Base-by-base conservation (phyloP, 2,888 invertebrate genomes). In the Cerastis rubricosa region DNA sequence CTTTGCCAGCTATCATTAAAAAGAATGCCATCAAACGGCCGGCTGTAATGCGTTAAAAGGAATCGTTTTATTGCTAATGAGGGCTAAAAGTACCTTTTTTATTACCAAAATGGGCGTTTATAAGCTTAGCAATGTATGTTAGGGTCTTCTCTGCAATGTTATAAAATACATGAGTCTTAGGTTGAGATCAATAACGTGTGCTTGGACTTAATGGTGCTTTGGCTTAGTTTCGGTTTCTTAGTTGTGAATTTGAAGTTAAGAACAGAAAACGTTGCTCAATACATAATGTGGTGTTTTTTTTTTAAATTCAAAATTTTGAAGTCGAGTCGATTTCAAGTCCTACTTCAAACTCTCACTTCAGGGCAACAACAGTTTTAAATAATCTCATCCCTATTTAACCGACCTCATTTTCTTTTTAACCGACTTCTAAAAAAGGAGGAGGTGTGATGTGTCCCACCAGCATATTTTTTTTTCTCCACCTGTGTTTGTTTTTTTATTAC, bases 51-150 rank as follows among this genome's bases (percentile, higher is more conserved):
- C 40, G 40, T 25, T 71, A 66, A 65, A 66, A 40, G 65, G 72
- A 64, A 74, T 45, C 61, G 63, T 75, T 81, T 78, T 54, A 75
- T 63, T 84, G 54, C 66, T 71, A 72, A 71, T 80, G 64, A 17
- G 49, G 49, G 47, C 35, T 65, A 65, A 17, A 47, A 54, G 22
- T 49, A n/a, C 63, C 57, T 29, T 76, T 76, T 80, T 83, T 83
- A 83, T 77, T 47, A 65, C 83, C n/a, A 9, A 57, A 80, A 72
- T n/a, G 73, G 74, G 49, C 65, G 22, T 77, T 77, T 83, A 77
- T 64, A 70, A 45, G 78, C 59, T 54, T 70, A 25, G 78, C 29
- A 35, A 77, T 65, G 78, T 83, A 40, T 82, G 51, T 65, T 22
- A 77, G 17, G 66, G 59, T 14, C 8, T 40, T 76, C 2, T 22